Evolutionary conservation across 2,113 vertebrate species (phyloP), one percentile per base, ranked within the genome.

Genomic region (Limnothrissa miodon): DNA sequence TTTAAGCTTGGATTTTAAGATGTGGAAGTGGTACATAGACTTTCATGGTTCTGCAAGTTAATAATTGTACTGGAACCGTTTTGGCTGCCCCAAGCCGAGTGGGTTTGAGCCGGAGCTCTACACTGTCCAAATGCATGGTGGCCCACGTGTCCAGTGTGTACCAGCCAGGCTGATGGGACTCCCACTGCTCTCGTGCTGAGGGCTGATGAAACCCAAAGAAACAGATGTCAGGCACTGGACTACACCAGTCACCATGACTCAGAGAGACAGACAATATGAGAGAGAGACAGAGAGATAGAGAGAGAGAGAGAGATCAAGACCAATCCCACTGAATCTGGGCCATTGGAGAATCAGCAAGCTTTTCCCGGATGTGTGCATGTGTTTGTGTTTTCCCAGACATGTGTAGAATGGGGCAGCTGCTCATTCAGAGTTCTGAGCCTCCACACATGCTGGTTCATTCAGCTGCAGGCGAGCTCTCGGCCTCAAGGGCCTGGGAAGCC

Each of bases 361-460:
- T 70, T 70, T 70, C n/a, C 7, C 59, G 25, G 25, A 29, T 70
- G 62, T 70, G 62, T 33, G 25, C 36, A 8, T 70, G 62, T 70
- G 0, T 70, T 25, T 70, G 62, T 70, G 62, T 36, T 70, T 36
- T 70, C 62, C 62, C 62, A 51, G 25, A 70, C 82, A 80, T 78
- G 74, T 86, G 83, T 81, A 79, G 80, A 79, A 84, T 79, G 23
- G 53, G 62, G 83, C 46, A 84, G 45, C 81, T 84, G 84, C 78
- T 84, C 46, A 86, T 79, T 85, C 80, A 86, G 79, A 81, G 74
- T 79, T 46, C 81, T 70, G 62, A 70, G 82, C 13, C 33, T 36
- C 51, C 44, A 81, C n/a, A 13, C 44, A 66, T 8, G 56, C 59
- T 36, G 42, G 48, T 85, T 83, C 85, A 85, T 83, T 86, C 81